These are phyloP conservation scores for Acomys russatus DNA, from an alignment of 2,797 vertebrate species.

Conservation along the genomic window DNA sequence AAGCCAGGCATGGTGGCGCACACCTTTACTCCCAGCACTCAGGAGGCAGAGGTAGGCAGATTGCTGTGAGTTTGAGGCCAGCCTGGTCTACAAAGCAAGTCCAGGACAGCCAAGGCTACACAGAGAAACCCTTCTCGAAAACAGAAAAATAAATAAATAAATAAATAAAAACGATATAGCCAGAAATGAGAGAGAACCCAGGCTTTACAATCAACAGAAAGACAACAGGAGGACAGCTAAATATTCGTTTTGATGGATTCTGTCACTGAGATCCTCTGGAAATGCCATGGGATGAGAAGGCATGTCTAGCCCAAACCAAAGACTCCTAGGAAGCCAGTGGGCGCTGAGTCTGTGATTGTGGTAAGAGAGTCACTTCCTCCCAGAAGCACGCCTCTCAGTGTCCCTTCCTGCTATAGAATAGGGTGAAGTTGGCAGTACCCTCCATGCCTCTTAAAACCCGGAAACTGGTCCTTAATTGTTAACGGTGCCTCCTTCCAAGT, in stretches of 20 bases:
- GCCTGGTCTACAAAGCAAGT: too few relatives aligned
- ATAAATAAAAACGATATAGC: neutral
- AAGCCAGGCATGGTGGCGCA: too few relatives aligned
- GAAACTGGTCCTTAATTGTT: conserved; percentile 30
- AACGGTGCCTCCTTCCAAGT: neutral
- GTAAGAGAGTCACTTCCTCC: neutral
- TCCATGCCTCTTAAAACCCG: neutral
- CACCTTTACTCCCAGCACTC: too few relatives aligned
- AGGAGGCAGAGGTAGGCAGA: too few relatives aligned
- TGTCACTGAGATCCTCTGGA: neutral
- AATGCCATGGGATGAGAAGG: neutral
- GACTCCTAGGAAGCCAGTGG: neutral
- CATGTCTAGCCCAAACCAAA: neutral
- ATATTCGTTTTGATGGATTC: neutral
- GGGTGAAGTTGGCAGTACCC: neutral
- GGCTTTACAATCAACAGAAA: neutral
- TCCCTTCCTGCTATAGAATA: neutral
- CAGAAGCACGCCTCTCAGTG: neutral
- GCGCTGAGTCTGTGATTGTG: neutral
- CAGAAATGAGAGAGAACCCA: neutral
- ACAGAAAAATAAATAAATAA: neutral
- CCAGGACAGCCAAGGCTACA: too few relatives aligned
- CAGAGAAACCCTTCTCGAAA: too few relatives aligned
- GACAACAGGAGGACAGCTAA: neutral
- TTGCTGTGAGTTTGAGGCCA: too few relatives aligned